Evolutionary conservation across 2,888 invertebrate species (phyloP).

Genomic region (Cybosia mesomella): DNA sequence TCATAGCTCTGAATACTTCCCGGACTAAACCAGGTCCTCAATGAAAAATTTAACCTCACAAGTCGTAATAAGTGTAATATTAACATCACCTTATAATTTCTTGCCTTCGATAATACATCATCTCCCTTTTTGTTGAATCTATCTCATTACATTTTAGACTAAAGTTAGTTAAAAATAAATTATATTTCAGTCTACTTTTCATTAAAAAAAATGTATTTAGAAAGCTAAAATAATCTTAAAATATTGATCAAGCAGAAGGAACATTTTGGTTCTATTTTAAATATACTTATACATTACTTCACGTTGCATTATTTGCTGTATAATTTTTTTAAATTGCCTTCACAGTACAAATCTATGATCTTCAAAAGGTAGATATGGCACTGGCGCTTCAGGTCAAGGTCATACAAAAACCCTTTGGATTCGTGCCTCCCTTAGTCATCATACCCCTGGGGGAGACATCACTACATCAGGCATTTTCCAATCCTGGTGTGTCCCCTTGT

Average conservation of each 20-base stretch:
- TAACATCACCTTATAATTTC: not conserved
- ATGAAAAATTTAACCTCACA: not conserved
- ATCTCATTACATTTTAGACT: not conserved
- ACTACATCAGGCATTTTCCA: too few species aligned
- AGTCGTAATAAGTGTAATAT: too few species aligned
- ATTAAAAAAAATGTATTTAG: not conserved
- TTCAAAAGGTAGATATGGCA: not conserved
- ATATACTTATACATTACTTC: not conserved
- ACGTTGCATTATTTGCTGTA: not conserved
- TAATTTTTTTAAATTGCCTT: not conserved
- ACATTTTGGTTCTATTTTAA: not conserved
- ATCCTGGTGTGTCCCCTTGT: too few species aligned
- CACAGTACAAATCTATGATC: not conserved
- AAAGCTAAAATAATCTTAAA: too few species aligned
- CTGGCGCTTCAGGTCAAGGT: not conserved
- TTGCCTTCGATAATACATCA: not conserved
- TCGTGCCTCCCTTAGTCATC: not conserved
- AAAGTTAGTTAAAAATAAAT: too few species aligned
- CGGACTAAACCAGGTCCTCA: not conserved
- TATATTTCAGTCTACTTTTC: not conserved
- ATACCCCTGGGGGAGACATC: too few species aligned
- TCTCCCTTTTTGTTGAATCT: not conserved
- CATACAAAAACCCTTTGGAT: not conserved
- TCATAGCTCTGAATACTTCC: not conserved
- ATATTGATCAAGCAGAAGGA: too few species aligned